A percentile compares a stretch with the other conserved stretches of the same genome.
These are phyloP conservation scores for Plebejus anna DNA, from an alignment of 2,888 invertebrate species.

Conservation along the genomic window DNA sequence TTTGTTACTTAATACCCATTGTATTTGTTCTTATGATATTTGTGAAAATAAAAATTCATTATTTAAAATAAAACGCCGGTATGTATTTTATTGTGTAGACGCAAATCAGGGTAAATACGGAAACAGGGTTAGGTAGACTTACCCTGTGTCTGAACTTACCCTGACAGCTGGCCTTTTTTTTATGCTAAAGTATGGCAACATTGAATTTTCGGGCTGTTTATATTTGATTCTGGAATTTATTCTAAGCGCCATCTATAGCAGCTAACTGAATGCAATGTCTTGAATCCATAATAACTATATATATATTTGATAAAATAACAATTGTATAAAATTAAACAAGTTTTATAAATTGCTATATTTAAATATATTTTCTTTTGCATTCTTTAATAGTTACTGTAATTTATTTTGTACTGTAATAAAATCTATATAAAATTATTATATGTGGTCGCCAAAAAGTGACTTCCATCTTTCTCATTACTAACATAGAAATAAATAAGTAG, in stretches of 20 bases:
- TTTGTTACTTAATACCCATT: slow-evolving; percentile 22
- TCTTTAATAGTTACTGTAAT: not conserved
- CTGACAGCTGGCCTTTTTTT: not conserved
- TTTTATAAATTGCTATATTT: not conserved
- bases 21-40: slow-evolving; percentile 18
- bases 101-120: not conserved
- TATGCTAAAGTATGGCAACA: not conserved
- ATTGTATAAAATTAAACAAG: not conserved
- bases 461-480: slow-evolving; percentile 3
- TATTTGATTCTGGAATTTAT: not conserved
- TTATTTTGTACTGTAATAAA: not conserved
- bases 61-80: not conserved
- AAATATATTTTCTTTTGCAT: not conserved
- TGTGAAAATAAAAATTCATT: not conserved
- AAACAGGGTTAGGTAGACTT: no score
- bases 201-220: not conserved
- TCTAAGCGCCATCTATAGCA: not conserved
- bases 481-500: not conserved
- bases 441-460: slow-evolving; percentile 2
- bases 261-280: not conserved
- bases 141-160: not conserved
- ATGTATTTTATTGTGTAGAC: not conserved
- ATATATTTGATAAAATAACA: not conserved
- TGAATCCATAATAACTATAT: not conserved
- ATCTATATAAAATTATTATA: not conserved